Conservation (phyloP, 2,797 vertebrate species). For the Aplochiton taeniatus region DNA sequence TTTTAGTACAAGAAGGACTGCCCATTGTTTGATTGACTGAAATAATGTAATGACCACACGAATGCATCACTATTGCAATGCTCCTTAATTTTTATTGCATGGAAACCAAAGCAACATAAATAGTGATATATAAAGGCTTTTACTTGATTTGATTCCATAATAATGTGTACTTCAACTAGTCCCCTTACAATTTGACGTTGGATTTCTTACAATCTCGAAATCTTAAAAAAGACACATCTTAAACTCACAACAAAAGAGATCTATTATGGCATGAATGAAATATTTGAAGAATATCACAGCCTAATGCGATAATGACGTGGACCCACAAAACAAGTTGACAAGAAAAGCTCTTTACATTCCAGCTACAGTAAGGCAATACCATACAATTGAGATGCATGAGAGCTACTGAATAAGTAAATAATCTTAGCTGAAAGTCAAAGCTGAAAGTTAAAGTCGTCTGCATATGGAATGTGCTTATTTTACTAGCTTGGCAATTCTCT, state of each 20-base stretch:
- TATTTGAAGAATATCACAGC: too few species aligned
- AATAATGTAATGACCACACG: conserved; percentile 24
- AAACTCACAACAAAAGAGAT: too few species aligned
- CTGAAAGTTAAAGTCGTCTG: conserved; percentile 14
- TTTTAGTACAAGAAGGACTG: too few species aligned
- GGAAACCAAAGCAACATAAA: conserved; percentile 56
- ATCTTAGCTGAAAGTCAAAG: conserved; percentile 16
- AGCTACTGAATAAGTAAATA: not conserved
- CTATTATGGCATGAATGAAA: conserved; percentile 20
- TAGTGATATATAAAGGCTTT: conserved; percentile 35
- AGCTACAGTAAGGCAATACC: too few species aligned
- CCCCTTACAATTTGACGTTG: conserved; percentile 28
- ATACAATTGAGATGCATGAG: too few species aligned
- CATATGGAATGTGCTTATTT: conserved; percentile 40
- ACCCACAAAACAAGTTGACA: conserved; percentile 21
- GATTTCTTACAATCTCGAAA: too few species aligned
- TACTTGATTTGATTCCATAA: conserved; percentile 46
- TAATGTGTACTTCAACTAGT: conserved; percentile 64
- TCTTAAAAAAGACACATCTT: too few species aligned
- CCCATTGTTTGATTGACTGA: too few species aligned
- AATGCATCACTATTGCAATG: conserved; percentile 30
- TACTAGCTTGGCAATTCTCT: conserved; percentile 24
- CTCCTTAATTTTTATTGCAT: conserved; percentile 54
- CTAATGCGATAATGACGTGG: conserved; percentile 31
- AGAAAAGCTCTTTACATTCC: conserved; percentile 12